Conservation (phyloP, 2,888 invertebrate genomes). For the Agelastica alni region DNA sequence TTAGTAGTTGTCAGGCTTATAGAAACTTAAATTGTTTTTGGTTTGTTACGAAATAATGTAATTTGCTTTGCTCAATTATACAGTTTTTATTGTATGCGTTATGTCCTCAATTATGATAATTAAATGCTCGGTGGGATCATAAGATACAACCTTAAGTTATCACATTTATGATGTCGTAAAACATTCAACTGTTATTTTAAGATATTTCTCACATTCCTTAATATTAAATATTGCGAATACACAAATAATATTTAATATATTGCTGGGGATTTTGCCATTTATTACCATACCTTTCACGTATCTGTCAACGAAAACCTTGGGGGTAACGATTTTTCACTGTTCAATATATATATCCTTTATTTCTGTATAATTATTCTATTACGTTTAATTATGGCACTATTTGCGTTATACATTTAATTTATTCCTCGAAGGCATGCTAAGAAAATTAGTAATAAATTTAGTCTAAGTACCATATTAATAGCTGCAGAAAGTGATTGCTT, state of each 20-base stretch:
- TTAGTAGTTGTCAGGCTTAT: no score
- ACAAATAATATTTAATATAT: conserved; percentile 4
- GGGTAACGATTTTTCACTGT: conserved; percentile 13
- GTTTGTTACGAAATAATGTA: no score
- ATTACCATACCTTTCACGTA: conserved; percentile 15
- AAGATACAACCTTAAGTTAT: no score
- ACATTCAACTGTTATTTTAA: not conserved
- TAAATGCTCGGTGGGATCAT: no score
- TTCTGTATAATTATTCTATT: conserved; percentile 25
- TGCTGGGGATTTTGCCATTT: conserved; percentile 5
- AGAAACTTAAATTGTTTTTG: no score
- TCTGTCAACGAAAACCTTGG: conserved; percentile 18
- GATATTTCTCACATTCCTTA: conserved; percentile 9
- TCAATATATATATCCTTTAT: conserved; percentile 19
- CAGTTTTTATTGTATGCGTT: no score
- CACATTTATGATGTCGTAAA: not conserved
- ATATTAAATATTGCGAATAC: conserved; percentile 1
- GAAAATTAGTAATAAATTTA: conserved; percentile 3
- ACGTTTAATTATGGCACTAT: conserved; percentile 15
- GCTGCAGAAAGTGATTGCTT: not conserved
- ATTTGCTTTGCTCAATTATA: no score
- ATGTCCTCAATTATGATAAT: not conserved
- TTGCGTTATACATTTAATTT: conserved; percentile 13
- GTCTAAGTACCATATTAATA: not conserved
- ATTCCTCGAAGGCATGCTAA: conserved; percentile 1